Base-by-base conservation (phyloP, 2,797 vertebrate species). In the Mallotus villosus region DNA sequence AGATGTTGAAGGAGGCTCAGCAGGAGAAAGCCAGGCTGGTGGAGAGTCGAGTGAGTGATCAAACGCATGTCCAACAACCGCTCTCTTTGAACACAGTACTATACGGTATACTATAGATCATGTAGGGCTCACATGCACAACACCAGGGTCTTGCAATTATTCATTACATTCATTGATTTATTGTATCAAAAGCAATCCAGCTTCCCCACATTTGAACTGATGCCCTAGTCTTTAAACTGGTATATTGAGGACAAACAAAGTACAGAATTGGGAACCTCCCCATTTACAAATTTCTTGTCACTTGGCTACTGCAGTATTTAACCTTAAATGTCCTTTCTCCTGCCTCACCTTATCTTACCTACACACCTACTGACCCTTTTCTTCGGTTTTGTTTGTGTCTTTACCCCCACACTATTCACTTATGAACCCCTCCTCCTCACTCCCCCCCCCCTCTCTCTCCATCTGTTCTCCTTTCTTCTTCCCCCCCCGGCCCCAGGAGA, bases 1-100 rank as follows among this genome's bases (percentile, higher is more conserved):
- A 95, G 92, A 94, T 98, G 96, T 74, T 99, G 83, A 96, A 94
- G 81, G 96, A 98, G 83, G 96, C 96, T 0, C 96, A 97, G 0
- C 94, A 94, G 0, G 97, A 99, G 89, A 97, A 97, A 91, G 96
- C 95, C 0, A 89, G 95, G 73, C 92, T 99, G 80, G 92, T 98
- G 76, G 96, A 99, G 84, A 96, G 94, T 29, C 89, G 93, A 90
- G 97, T 99, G 87, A 94, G 95, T 76, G 11, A 41, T 1, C 22
- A 24, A n/a, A 25, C 0, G 1, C 0, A 4, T 0, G 0, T 37
- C 62, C 34, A 32, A 63, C 65, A 8, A 53, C 24, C 51, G 27
- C 21, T 22, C 22, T 19, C 29, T 37, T 27, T 17, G 16, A 5
- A 16, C 32, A 32, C 22, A 41, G 9, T 37, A 37, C 34, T 9